Percentiles rank a stretch among this genome's conserved stretches.
Evolutionary conservation across 1,140 invertebrate species (phyloP).

Genomic region (Drosophila fuyamai): DNA sequence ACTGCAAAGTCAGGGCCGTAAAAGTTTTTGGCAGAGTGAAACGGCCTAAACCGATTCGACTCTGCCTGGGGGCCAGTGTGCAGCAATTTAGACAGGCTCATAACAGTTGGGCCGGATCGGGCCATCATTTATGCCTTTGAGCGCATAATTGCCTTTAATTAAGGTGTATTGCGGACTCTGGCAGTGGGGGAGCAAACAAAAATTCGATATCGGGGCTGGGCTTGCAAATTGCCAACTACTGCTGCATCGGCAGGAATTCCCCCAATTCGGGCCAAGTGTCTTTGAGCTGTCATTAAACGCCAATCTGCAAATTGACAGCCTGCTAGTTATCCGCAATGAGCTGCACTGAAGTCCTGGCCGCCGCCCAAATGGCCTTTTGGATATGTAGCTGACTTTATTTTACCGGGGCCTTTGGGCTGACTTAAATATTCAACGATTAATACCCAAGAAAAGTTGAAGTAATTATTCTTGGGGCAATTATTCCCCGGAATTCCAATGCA

Average conservation of each 20-base stretch:
- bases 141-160: slow-evolving; percentile 81
- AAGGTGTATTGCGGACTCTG: slow-evolving; percentile 65
- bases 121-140: slow-evolving; percentile 81
- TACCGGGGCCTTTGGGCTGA: neutral
- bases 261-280: slow-evolving; percentile 52
- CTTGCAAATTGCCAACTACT: slow-evolving; percentile 55
- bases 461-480: slow-evolving; percentile 26
- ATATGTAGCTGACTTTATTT: slow-evolving; percentile 10
- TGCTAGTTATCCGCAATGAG: slow-evolving; percentile 53
- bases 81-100: slow-evolving; percentile 75
- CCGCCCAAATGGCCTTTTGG: slow-evolving; percentile 4
- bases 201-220: slow-evolving; percentile 57
- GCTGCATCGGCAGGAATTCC: slow-evolving; percentile 32
- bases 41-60: slow-evolving; percentile 49
- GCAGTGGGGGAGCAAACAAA: slow-evolving; percentile 54
- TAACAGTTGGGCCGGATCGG: slow-evolving; percentile 66
- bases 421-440: slow-evolving; percentile 33
- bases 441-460: slow-evolving; percentile 10
- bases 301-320: slow-evolving; percentile 60
- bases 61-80: slow-evolving; percentile 25
- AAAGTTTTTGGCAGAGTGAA: slow-evolving; percentile 52
- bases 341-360: slow-evolving; percentile 23
- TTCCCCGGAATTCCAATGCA: slow-evolving; percentile 11
- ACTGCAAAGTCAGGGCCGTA: slow-evolving; percentile 56
- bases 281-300: slow-evolving; percentile 72